Evolutionary conservation across 1,140 invertebrate genomes (phyloP).

Genomic region (Drosophila rufa): DNA sequence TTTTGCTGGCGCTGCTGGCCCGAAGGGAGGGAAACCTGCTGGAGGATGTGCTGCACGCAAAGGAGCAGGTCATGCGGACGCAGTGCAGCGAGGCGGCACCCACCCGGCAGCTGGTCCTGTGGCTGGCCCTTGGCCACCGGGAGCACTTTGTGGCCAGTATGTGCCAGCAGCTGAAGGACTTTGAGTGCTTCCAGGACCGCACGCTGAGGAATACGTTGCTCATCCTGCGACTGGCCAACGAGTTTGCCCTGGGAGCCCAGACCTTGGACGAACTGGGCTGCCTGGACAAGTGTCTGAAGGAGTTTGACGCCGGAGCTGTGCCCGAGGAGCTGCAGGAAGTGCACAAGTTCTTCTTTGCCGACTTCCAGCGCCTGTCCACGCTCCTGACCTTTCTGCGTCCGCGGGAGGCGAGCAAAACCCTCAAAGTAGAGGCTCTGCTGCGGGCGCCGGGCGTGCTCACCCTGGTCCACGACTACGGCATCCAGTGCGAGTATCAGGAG

Average conservation of each 20-base stretch:
- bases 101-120: constrained; percentile 57
- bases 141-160: constrained; percentile 67
- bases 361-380: constrained; percentile 69
- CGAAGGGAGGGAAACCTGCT: constrained; percentile 47
- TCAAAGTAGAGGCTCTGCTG: constrained; percentile 66
- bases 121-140: constrained; percentile 40
- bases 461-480: constrained; percentile 65
- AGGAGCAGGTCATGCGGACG: constrained; percentile 12
- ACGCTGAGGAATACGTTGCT: constrained; percentile 67
- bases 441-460: constrained; percentile 53
- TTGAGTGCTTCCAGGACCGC: constrained; percentile 51
- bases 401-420: constrained; percentile 43
- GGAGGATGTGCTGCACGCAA: constrained; percentile 25
- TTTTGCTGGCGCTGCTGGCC: constrained; percentile 56
- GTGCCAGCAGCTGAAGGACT: constrained; percentile 59
- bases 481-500: constrained; percentile 55
- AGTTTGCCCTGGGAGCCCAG: constrained; percentile 60
- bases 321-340: constrained; percentile 58
- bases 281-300: constrained; percentile 41
- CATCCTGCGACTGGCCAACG: constrained; percentile 70
- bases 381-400: constrained; percentile 62
- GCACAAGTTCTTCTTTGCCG: constrained; percentile 72
- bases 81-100: constrained; percentile 21
- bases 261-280: constrained; percentile 64
- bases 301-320: constrained; percentile 47